Base-by-base conservation (phyloP, 2,888 invertebrate genomes). In the Erannis defoliaria region DNA sequence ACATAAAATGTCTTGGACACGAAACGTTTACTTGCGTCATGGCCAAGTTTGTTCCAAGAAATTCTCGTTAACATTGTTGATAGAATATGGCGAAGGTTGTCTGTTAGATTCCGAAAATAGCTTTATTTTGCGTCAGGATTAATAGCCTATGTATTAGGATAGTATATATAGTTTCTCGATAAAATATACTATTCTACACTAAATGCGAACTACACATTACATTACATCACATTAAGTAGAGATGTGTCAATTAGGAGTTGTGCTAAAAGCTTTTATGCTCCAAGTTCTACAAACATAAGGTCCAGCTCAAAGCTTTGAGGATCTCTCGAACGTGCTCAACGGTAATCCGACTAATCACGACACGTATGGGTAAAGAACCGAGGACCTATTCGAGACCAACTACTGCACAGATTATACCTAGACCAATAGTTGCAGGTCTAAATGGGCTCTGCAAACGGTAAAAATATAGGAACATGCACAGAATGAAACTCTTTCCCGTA, bases 321-420 rank as follows among this genome's bases (percentile, higher is more conserved):
- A 42, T 42, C 43, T 37, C 33, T 42, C n/a, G 49, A 58, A 66
- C 64, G 61, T 54, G 64, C 12, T 37, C 16, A 67, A 65, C 55
- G 55, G 51, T 66, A 78, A 80, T 77, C 66, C 64, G 68, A 67
- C 72, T 73, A 78, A 80, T 78, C 68, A 74, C 57, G 59, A 63
- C 64, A 66, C 65, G 67, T 72, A 63, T 64, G 64, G 58, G 64
- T 63, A 67, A 62, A 56, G 63, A 71, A 62, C 48, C 56, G 63
- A 59, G 64, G 67, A 71, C 71, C 75, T 71, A 75, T 66, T 66
- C 55, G 43, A 55, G 64, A 60, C 67, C 66, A 73, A 74, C 74
- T 71, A 75, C 63, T 66, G 61, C 60, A 26, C 35, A 45, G 37
- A 31, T 40, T 29, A 51, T 18, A 33, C 5, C 10, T 35, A 4